Conservation (phyloP, 2,888 invertebrate genomes). For the Busseola fusca region DNA sequence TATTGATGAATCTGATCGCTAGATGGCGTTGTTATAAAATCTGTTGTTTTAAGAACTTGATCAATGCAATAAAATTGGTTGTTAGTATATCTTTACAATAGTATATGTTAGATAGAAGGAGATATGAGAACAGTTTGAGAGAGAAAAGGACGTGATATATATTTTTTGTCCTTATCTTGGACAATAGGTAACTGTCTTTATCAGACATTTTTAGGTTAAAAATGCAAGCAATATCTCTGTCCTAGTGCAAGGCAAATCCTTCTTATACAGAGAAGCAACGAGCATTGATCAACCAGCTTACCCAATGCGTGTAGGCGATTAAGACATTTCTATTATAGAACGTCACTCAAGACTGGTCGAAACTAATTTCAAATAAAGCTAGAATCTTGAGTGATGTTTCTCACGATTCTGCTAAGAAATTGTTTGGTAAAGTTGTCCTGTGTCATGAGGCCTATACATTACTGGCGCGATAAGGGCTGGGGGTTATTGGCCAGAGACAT, state of each 20-base stretch:
- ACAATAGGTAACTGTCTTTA: neutral
- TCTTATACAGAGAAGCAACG: neutral
- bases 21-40: conserved; percentile 51
- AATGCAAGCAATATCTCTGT: neutral
- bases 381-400: too few species aligned
- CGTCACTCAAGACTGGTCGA: too few species aligned
- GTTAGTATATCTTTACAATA: conserved; percentile 24
- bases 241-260: neutral
- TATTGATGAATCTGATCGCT: conserved; percentile 18
- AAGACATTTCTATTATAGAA: too few species aligned
- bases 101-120: neutral
- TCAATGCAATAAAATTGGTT: conserved; percentile 38
- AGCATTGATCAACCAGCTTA: neutral
- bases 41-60: conserved; percentile 41
- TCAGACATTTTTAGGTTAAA: too few species aligned
- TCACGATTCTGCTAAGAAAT: neutral
- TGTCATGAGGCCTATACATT: neutral
- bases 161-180: conserved; percentile 8
- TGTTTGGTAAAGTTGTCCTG: neutral
- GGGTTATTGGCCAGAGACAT: neutral
- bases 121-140: neutral
- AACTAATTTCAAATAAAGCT: too few species aligned
- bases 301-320: neutral
- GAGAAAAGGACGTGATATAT: neutral
- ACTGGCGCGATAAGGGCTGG: neutral